Conservation (phyloP, 1,140 invertebrate species). For the Babylonia areolata region DNA sequence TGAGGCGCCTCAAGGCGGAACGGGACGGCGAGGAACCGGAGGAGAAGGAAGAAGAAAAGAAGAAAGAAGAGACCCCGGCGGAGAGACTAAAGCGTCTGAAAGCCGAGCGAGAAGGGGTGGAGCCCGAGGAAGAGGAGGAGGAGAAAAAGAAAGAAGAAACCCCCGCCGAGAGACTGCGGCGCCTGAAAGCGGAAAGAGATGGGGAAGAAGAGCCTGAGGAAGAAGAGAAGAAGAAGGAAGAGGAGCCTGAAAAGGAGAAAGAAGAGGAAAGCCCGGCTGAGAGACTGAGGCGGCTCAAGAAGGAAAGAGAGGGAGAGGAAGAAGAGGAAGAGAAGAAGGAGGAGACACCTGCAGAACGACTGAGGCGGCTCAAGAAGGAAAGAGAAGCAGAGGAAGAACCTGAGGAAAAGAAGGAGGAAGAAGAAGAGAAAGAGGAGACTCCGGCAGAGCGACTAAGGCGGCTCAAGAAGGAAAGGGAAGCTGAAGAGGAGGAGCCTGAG, state of each 20-base stretch:
- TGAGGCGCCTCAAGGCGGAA: constrained; percentile 17
- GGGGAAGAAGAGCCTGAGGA: constrained; percentile 22
- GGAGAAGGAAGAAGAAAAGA: constrained; percentile 31
- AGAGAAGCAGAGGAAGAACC: no score
- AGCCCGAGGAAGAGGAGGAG: constrained; percentile 14
- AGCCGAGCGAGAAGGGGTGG: constrained; percentile 20
- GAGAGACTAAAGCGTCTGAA: not conserved
- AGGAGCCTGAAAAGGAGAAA: constrained; percentile 49
- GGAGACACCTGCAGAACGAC: constrained; percentile 42
- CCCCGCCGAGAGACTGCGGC: constrained; percentile 11
- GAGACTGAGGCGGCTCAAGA: constrained; percentile 31
- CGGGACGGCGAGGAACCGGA: no score
- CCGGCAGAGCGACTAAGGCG: no score
- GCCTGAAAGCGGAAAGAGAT: not conserved
- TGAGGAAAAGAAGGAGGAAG: constrained; percentile 27
- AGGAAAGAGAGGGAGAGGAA: constrained; percentile 17
- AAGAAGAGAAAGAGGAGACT: constrained; percentile 20
- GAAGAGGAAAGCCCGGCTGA: no score
- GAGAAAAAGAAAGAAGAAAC: constrained; percentile 15
- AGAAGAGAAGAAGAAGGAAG: constrained; percentile 40
- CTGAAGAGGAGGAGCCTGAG: constrained; percentile 18
- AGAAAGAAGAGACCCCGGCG: constrained; percentile 24
- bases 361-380: constrained; percentile 14
- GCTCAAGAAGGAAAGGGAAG: constrained; percentile 9
- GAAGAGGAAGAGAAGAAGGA: constrained; percentile 29